Evolutionary conservation across 2,113 vertebrate genomes (phyloP).

Genomic region (Anarhynchus alexandrinus): DNA sequence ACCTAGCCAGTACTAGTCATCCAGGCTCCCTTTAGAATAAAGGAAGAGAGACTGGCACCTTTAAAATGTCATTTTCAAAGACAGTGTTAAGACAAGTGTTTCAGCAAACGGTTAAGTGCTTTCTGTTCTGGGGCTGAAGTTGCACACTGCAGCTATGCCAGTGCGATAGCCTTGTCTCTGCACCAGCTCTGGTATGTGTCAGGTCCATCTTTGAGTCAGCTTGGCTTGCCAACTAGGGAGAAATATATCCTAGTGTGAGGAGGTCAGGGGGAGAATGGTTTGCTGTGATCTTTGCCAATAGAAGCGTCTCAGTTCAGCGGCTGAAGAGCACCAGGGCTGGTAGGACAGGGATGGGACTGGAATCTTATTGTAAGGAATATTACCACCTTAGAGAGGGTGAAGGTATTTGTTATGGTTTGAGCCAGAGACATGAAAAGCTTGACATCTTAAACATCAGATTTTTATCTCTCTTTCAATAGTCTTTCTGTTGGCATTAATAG

Average conservation of each 20-base stretch:
- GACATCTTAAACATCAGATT: background rate
- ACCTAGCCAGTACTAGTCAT: background rate
- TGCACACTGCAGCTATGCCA: background rate
- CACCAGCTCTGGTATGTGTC: background rate
- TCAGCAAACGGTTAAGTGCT: background rate
- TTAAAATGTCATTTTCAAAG: background rate
- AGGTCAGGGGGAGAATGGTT: background rate
- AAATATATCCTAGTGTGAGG: background rate
- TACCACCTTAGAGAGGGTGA: background rate
- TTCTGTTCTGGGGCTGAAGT: background rate
- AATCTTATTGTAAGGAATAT: background rate
- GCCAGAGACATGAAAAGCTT: background rate
- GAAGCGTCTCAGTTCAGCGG: background rate
- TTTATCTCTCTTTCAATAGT: background rate
- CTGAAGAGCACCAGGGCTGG: background rate
- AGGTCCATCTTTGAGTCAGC: background rate
- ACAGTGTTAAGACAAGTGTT: background rate
- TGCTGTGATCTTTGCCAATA: background rate
- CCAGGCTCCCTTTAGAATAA: background rate
- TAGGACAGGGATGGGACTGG: background rate
- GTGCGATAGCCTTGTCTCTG: background rate
- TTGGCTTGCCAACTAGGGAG: background rate
- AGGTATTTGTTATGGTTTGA: background rate
- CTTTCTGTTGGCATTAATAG: background rate
- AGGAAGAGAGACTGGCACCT: background rate